Percentiles rank a stretch among this genome's conserved stretches.
These are phyloP conservation scores for Leucophenga montana DNA, from an alignment of 2,888 invertebrate genomes.

Conservation along the genomic window DNA sequence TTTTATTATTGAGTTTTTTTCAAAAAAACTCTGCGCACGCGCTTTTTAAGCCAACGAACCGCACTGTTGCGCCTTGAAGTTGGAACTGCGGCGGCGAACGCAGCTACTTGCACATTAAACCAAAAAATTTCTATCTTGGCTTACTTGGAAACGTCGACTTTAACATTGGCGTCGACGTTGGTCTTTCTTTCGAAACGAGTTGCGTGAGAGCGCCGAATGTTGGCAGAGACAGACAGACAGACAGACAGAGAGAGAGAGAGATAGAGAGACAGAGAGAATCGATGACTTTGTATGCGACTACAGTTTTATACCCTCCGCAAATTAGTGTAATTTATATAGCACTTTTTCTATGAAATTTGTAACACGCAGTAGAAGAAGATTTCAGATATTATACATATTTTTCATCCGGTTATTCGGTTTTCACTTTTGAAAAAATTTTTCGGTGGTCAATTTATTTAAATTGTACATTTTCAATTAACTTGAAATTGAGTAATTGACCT, in stretches of 20 bases:
- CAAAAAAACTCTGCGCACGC: slow-evolving; percentile 11
- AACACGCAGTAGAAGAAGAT: no score
- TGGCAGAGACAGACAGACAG: slow-evolving; percentile 40
- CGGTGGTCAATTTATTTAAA: no score
- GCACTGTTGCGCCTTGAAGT: slow-evolving; percentile 63
- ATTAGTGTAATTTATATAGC: no score
- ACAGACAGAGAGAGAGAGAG: slow-evolving; percentile 7
- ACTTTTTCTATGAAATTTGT: no score
- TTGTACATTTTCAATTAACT: no score
- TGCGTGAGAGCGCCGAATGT: slow-evolving; percentile 47
- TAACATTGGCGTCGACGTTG: background rate
- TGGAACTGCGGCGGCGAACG: slow-evolving; percentile 66
- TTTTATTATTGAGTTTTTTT: slow-evolving; percentile 30
- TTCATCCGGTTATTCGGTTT: no score
- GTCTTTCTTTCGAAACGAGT: slow-evolving; percentile 13
- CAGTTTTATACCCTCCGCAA: no score
- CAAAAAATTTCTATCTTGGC: slow-evolving; percentile 31
- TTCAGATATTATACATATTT: no score
- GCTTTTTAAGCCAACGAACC: slow-evolving; percentile 36
- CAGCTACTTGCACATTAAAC: slow-evolving; percentile 64
- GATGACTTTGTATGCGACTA: no score
- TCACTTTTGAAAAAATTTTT: no score
- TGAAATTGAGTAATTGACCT: no score
- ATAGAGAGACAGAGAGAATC: no score
- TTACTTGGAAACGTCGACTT: background rate